A percentile compares a stretch with the other conserved stretches of the same genome.
Conservation (phyloP, 2,888 invertebrate genomes). For the Tipula unca region DNA sequence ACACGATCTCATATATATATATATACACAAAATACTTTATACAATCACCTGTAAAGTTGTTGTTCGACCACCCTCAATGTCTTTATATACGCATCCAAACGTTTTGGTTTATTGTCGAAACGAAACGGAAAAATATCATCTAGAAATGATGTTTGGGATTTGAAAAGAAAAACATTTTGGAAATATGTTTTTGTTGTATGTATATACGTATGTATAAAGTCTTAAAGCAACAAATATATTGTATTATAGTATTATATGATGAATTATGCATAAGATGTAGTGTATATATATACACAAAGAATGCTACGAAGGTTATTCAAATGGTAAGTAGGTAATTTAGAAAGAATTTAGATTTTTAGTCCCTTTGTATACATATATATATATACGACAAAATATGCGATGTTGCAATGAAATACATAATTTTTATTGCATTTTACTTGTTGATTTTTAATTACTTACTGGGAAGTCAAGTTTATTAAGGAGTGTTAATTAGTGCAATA, state of each 20-base stretch:
- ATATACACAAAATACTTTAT: background rate
- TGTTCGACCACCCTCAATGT: constrained; percentile 2
- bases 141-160: background rate
- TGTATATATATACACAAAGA: background rate
- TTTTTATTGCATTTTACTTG: background rate
- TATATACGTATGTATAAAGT: too few relatives aligned
- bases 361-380: background rate
- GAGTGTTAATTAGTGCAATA: background rate
- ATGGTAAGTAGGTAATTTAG: background rate
- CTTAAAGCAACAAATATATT: background rate
- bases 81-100: background rate
- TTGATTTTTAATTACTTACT: background rate
- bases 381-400: background rate
- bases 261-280: background rate
- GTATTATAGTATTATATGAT: background rate
- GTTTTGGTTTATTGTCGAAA: background rate
- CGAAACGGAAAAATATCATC: background rate
- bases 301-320: background rate
- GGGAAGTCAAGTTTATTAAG: background rate
- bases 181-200: background rate
- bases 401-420: background rate
- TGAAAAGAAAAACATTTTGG: background rate
- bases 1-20: background rate
- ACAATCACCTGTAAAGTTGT: background rate
- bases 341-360: background rate